These are phyloP conservation scores for Thereva nobilitata DNA, from an alignment of 2,888 invertebrate genomes.

Conservation along the genomic window DNA sequence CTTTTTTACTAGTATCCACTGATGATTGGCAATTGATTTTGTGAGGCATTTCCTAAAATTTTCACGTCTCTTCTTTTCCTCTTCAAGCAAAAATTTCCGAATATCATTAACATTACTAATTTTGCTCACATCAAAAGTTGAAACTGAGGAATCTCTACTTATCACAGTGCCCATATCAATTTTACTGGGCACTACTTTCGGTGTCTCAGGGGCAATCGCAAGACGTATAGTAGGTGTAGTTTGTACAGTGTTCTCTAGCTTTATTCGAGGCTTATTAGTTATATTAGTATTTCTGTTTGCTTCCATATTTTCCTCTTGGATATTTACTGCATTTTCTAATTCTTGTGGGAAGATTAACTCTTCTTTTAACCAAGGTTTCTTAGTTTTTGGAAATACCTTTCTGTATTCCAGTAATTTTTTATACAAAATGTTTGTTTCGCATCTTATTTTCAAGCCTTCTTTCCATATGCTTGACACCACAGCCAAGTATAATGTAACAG, in stretches of 20 bases:
- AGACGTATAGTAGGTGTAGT: too few relatives aligned
- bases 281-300: not conserved
- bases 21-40: conserved; percentile 48
- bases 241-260: too few relatives aligned
- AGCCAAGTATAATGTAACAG: conserved; percentile 49
- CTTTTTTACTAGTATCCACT: conserved; percentile 51
- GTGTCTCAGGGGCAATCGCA: too few relatives aligned
- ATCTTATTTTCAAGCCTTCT: conserved; percentile 45
- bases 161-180: conserved; percentile 41
- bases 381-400: conserved; percentile 47
- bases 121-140: conserved; percentile 44
- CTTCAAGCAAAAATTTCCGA: conserved; percentile 49
- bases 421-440: conserved; percentile 47
- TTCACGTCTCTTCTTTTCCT: conserved; percentile 47
- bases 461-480: conserved; percentile 50
- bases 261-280: not conserved
- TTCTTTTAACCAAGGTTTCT: conserved; percentile 45
- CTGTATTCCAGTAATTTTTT: conserved; percentile 44
- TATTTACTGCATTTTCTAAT: conserved; percentile 34
- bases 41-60: conserved; percentile 46
- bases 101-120: conserved; percentile 48
- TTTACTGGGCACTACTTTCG: conserved; percentile 17
- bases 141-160: conserved; percentile 39
- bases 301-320: too few relatives aligned
- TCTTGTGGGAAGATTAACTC: conserved; percentile 45